Evolutionary conservation across 2,113 vertebrate species (phyloP).

Genomic region (Onychorhynchus coronatus): DNA sequence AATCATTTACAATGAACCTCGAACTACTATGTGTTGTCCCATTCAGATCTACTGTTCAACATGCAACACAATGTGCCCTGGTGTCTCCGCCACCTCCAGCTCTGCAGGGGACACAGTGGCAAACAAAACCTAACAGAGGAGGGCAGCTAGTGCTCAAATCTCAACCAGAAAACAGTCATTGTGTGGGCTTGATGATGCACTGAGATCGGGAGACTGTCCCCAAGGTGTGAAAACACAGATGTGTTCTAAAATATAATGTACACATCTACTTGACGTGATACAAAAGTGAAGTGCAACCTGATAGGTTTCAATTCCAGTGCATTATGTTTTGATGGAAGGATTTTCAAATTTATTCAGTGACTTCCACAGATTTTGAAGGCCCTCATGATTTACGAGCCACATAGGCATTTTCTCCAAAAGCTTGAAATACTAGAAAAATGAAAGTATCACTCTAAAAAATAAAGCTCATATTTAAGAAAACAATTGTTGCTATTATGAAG

Average conservation of each 20-base stretch:
- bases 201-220: rapidly evolving
- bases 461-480: background rate
- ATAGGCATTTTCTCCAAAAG: background rate
- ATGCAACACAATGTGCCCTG: background rate
- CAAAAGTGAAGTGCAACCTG: background rate
- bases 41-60: background rate
- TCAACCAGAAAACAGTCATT: background rate
- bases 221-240: background rate
- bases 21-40: background rate
- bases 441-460: background rate
- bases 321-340: background rate
- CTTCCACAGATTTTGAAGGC: background rate
- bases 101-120: background rate
- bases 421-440: background rate
- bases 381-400: background rate
- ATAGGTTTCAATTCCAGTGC: background rate
- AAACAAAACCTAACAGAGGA: background rate
- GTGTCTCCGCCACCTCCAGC: background rate
- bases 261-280: background rate
- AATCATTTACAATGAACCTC: background rate
- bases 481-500: background rate
- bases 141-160: background rate
- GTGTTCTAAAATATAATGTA: background rate
- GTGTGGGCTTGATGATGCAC: background rate
- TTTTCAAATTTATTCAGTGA: background rate